These are phyloP conservation scores for Cabera pusaria DNA, from an alignment of 2,888 invertebrate species.

Conservation along the genomic window DNA sequence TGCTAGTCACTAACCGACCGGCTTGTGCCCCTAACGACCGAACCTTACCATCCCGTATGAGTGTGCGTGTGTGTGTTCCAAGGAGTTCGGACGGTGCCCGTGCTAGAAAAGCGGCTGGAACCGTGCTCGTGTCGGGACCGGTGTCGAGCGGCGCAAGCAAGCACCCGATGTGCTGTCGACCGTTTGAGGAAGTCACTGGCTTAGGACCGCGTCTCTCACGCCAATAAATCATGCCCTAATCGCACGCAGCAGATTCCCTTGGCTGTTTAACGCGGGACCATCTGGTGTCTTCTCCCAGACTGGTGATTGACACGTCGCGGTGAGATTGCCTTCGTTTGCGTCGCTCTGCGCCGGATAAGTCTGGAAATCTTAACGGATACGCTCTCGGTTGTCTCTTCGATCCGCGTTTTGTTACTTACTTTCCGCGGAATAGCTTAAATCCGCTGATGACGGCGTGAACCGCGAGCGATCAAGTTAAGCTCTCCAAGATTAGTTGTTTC, in stretches of 20 bases:
- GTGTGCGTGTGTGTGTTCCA: slow-evolving; percentile 71
- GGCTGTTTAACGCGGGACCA: not conserved
- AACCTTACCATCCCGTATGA: slow-evolving; percentile 58
- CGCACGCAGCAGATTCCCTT: slow-evolving; percentile 14
- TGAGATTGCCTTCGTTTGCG: slow-evolving; percentile 8
- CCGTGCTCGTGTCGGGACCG: slow-evolving; percentile 52
- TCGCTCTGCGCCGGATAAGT: slow-evolving; percentile 21
- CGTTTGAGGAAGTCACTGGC: not conserved
- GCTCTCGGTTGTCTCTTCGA: slow-evolving; percentile 3
- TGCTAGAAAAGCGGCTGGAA: slow-evolving; percentile 81
- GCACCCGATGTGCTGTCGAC: not conserved
- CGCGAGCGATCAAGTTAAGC: slow-evolving; percentile 15
- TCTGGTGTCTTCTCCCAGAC: slow-evolving; percentile 1
- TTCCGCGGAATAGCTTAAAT: not conserved
- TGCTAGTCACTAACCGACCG: slow-evolving; percentile 50
- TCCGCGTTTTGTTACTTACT: not conserved
- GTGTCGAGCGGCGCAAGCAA: slow-evolving; percentile 11
- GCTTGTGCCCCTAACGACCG: slow-evolving; percentile 58
- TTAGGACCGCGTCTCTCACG: not conserved
- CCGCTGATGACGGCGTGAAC: slow-evolving; percentile 7
- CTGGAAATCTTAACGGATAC: slow-evolving; percentile 21
- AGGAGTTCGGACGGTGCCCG: slow-evolving; percentile 61
- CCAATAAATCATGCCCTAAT: slow-evolving; percentile 15
- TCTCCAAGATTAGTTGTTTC: slow-evolving; percentile 51
- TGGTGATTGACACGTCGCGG: slow-evolving; percentile 4